Percentiles rank a stretch among this genome's conserved stretches.
Conservation (phyloP, 2,888 invertebrate species). For the Sphaerophoria taeniata region DNA sequence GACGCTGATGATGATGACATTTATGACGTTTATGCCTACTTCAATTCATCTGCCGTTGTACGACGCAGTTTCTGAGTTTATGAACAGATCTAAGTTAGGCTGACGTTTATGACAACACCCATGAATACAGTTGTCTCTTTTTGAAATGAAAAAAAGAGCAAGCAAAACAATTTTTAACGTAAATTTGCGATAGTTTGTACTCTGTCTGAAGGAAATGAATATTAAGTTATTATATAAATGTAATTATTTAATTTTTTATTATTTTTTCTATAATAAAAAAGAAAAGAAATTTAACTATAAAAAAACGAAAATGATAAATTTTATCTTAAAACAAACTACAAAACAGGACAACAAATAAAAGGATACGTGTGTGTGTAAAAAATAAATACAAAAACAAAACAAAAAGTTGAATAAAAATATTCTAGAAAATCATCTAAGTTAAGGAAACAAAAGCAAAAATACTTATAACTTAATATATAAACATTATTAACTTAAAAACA, state of each 20-base stretch:
- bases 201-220: slow-evolving; percentile 68
- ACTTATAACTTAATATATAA: slow-evolving; percentile 63
- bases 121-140: slow-evolving; percentile 42
- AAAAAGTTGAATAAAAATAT: slow-evolving; percentile 42
- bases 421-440: slow-evolving; percentile 63
- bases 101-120: too few relatives aligned
- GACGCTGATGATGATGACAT: too few relatives aligned
- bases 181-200: slow-evolving; percentile 57
- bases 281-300: slow-evolving; percentile 59
- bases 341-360: slow-evolving; percentile 18
- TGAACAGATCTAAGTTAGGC: too few relatives aligned
- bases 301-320: slow-evolving; percentile 42
- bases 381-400: background rate
- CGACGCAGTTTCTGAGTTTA: too few relatives aligned
- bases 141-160: slow-evolving; percentile 54
- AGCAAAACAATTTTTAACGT: slow-evolving; percentile 54
- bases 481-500: slow-evolving; percentile 24
- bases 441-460: slow-evolving; percentile 44
- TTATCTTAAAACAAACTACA: slow-evolving; percentile 15
- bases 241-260: slow-evolving; percentile 37
- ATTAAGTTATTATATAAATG: slow-evolving; percentile 65
- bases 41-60: too few relatives aligned
- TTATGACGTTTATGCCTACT: too few relatives aligned
- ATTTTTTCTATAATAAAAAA: slow-evolving; percentile 34
- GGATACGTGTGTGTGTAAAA: slow-evolving; percentile 62